Percentiles rank a stretch among this genome's conserved stretches.
Evolutionary conservation across 2,888 invertebrate genomes (phyloP).

Genomic region (Melinaea marsaeus): DNA sequence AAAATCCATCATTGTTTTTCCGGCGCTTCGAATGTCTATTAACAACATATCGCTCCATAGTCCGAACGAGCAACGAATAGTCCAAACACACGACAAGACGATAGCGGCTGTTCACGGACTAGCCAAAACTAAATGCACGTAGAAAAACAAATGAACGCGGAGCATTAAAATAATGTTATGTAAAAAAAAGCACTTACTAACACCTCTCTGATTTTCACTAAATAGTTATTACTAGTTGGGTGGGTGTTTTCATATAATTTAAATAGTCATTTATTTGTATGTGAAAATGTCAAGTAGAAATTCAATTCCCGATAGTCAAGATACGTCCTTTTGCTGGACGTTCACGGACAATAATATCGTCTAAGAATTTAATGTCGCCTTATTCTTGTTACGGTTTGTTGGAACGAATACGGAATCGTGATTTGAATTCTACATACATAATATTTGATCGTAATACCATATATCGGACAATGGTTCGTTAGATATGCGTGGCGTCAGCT

Average conservation of each 20-base stretch:
- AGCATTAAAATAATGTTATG: conserved; percentile 62
- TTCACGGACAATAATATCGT: conserved; percentile 58
- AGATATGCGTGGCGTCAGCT: conserved; percentile 54
- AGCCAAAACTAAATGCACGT: conserved; percentile 45
- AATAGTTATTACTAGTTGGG: conserved; percentile 13
- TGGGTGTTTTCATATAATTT: conserved; percentile 30
- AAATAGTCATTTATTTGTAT: conserved; percentile 48
- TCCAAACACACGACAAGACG: conserved; percentile 35
- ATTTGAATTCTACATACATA: conserved; percentile 57
- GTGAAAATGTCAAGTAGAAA: conserved; percentile 32
- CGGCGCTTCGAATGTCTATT: conserved; percentile 62
- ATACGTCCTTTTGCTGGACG: conserved; percentile 59
- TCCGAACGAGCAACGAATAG: conserved; percentile 43
- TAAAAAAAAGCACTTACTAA: conserved; percentile 62
- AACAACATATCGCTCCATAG: conserved; percentile 66
- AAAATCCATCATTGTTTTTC: conserved; percentile 57
- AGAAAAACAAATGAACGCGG: conserved; percentile 51
- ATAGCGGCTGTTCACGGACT: conserved; percentile 48
- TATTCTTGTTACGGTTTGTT: conserved; percentile 74
- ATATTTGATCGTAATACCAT: conserved; percentile 57
- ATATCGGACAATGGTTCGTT: conserved; percentile 63
- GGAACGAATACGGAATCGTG: conserved; percentile 72
- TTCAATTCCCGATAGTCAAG: conserved; percentile 23
- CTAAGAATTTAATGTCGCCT: conserved; percentile 59
- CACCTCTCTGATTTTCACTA: conserved; percentile 47